Conservation (phyloP, 2,888 invertebrate species). For the Zaprionus lineosus region DNA sequence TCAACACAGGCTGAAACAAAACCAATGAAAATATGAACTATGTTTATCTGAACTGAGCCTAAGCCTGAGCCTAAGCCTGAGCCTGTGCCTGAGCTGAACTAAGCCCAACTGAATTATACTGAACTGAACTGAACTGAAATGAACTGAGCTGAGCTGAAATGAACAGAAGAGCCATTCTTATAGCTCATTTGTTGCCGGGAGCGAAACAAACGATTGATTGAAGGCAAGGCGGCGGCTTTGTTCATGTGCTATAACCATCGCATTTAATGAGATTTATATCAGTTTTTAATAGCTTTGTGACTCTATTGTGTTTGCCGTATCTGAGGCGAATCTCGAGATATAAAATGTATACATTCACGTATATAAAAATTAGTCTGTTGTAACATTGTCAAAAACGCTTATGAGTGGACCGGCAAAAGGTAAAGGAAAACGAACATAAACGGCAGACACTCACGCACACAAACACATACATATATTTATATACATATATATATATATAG, state of each 20-base stretch:
- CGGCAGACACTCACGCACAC: too few species aligned
- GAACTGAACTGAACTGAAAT: slow-evolving; percentile 19
- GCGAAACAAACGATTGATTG: slow-evolving; percentile 75
- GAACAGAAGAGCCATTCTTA: slow-evolving; percentile 62
- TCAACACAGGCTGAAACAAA: too few species aligned
- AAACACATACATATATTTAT: too few species aligned
- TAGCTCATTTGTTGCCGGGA: slow-evolving; percentile 64
- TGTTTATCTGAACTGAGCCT: too few species aligned
- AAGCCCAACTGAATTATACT: slow-evolving; percentile 23
- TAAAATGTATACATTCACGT: slow-evolving; percentile 27
- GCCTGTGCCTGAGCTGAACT: too few species aligned
- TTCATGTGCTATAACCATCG: slow-evolving; percentile 75
- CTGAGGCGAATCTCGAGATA: slow-evolving; percentile 51
- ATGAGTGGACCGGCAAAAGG: slow-evolving; percentile 47
- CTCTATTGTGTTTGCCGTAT: slow-evolving; percentile 65
- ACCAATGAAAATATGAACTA: too few species aligned
- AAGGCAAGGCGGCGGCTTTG: slow-evolving; percentile 68
- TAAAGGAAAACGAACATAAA: too few species aligned
- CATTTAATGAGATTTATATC: slow-evolving; percentile 78
- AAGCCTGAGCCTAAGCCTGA: too few species aligned
- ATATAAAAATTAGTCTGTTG: slow-evolving; percentile 67
- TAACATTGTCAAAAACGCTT: slow-evolving; percentile 61
- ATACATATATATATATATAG: too few species aligned
- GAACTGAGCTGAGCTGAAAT: slow-evolving; percentile 7
- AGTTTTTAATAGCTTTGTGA: slow-evolving; percentile 78